phyloP scores from a whole-genome alignment of 2,113 vertebrate genomes.

The Neomonachus schauinslandi region DNA sequence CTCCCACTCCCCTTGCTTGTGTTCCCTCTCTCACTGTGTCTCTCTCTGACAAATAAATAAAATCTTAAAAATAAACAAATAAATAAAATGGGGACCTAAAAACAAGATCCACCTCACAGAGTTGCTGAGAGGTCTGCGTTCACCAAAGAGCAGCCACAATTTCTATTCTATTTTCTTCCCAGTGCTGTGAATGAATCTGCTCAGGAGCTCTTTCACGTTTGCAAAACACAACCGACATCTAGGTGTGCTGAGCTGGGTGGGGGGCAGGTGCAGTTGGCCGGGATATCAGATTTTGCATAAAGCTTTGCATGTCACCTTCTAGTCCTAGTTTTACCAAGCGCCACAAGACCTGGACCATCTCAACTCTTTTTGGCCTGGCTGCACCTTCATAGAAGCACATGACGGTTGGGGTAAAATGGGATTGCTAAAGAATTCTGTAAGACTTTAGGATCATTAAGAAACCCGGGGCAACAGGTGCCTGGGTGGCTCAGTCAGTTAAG shows the following conservation, averaged over 20 bases:
- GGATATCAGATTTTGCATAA: constrained; percentile 32
- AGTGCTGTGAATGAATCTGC: background rate
- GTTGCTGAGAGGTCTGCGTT: background rate
- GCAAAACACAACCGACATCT: background rate
- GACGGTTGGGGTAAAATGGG: constrained; percentile 34
- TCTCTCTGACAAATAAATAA: background rate
- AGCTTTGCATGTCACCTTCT: constrained; percentile 11
- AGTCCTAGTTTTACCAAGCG: background rate
- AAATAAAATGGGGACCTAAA: background rate
- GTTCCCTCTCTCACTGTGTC: background rate
- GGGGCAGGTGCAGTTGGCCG: background rate
- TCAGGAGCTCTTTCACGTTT: background rate
- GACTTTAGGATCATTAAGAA: constrained; percentile 52
- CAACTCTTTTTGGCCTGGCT: background rate
- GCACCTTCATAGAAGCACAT: background rate
- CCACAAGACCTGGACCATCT: background rate
- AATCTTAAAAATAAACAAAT: no score
- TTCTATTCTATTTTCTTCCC: background rate
- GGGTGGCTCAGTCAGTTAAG: background rate
- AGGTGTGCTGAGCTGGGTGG: background rate
- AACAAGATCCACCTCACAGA: background rate
- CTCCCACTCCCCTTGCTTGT: no score
- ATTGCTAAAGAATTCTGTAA: constrained; percentile 56
- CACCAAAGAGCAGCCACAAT: background rate
- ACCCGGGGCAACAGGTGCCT: constrained; percentile 15